A percentile compares a stretch with the other conserved stretches of the same genome.
Evolutionary conservation across 2,113 vertebrate genomes (phyloP).

Genomic region (Engystomops pustulosus): DNA sequence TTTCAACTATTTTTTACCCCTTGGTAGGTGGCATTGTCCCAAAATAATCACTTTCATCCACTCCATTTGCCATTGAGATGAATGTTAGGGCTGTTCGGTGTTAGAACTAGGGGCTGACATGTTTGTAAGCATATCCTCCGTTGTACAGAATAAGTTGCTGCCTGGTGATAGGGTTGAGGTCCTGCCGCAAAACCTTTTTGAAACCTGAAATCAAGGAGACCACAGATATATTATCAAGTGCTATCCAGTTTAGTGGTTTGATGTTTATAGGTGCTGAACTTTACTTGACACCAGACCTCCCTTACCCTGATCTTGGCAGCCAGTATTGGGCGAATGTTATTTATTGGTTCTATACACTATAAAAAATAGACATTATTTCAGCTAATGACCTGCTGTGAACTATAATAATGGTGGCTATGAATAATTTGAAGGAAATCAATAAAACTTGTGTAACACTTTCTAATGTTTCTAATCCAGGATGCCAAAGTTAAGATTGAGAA

Average conservation of each 20-base stretch:
- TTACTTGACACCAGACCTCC: slow-evolving; percentile 38
- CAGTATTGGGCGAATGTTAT: background rate
- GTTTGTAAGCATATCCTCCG: no score
- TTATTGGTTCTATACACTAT: background rate
- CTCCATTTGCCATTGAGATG: no score
- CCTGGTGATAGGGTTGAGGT: background rate
- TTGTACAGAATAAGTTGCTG: no score
- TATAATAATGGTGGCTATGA: background rate
- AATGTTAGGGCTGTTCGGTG: no score
- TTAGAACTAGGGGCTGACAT: no score
- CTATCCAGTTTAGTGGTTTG: slow-evolving; percentile 17
- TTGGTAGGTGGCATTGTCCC: no score
- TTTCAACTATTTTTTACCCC: no score
- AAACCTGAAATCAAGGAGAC: slow-evolving; percentile 1
- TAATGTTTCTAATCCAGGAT: slow-evolving; percentile 71
- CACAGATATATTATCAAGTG: slow-evolving; percentile 12
- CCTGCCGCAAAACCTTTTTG: slow-evolving; percentile 5
- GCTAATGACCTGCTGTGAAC: background rate
- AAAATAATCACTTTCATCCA: no score
- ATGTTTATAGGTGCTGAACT: slow-evolving; percentile 22
- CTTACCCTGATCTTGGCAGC: slow-evolving; percentile 35
- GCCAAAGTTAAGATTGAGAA: slow-evolving; percentile 83
- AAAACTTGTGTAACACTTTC: background rate
- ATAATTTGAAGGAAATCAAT: background rate
- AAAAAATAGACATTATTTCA: slow-evolving; percentile 21